These are phyloP conservation scores for Pipistrellus pipistrellus DNA, from an alignment of 2,797 vertebrate genomes.

Conservation along the genomic window DNA sequence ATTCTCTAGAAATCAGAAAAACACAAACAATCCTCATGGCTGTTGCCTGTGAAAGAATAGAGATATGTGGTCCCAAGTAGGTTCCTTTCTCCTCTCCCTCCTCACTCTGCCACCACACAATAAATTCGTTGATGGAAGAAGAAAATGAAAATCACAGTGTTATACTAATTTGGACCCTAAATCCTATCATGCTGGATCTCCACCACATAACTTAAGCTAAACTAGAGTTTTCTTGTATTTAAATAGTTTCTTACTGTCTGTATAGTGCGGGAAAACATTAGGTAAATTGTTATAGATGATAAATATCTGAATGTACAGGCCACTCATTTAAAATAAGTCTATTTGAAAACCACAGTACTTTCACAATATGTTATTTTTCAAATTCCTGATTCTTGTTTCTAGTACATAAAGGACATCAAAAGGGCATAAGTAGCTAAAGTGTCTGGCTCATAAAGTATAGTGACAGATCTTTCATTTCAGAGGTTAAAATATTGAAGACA, in stretches of 20 bases:
- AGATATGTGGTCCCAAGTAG: background rate
- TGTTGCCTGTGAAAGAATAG: background rate
- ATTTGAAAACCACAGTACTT: conserved; percentile 27
- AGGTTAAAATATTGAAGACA: background rate
- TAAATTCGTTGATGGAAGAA: background rate
- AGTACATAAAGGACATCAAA: conserved; percentile 18
- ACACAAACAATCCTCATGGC: background rate
- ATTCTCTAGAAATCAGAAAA: conserved; percentile 31
- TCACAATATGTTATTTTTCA: conserved; percentile 3
- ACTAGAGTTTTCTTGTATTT: background rate
- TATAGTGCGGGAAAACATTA: background rate
- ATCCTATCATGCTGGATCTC: background rate
- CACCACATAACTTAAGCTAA: background rate
- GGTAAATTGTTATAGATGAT: background rate
- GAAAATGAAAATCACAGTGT: background rate
- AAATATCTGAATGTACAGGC: background rate
- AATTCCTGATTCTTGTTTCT: background rate
- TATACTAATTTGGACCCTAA: background rate
- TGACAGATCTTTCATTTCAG: background rate
- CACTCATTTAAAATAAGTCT: background rate
- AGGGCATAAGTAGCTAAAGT: background rate
- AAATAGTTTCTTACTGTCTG: background rate
- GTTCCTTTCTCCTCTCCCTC: background rate
- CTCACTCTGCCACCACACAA: background rate
- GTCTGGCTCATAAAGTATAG: background rate